phyloP scores from a whole-genome alignment of 1,140 invertebrate genomes.

The Sminthurinus signatus region DNA sequence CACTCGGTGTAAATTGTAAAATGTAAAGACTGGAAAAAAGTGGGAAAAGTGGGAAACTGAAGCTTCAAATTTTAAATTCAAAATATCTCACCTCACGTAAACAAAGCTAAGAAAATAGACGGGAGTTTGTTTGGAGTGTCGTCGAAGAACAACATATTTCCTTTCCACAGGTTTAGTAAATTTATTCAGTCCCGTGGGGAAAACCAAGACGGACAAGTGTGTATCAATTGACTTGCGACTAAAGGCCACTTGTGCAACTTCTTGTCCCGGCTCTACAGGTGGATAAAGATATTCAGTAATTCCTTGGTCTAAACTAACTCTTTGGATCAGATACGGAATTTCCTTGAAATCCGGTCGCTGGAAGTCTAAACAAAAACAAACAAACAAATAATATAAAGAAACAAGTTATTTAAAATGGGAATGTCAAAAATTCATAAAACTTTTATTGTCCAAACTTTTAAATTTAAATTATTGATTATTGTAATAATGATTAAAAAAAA shows the following conservation, averaged over 20 bases:
- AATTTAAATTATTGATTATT: too few species aligned
- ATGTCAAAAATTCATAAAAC: too few species aligned
- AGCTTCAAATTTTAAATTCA: too few species aligned
- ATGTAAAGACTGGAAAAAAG: too few species aligned
- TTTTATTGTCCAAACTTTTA: too few species aligned
- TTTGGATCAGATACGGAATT: conserved; percentile 6
- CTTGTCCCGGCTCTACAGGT: conserved; percentile 1
- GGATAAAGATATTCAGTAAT: background rate
- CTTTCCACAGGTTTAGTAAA: background rate
- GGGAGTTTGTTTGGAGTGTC: conserved; percentile 3
- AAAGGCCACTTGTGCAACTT: background rate
- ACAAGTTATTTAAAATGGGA: too few species aligned
- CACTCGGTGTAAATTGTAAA: too few species aligned
- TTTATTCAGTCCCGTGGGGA: background rate
- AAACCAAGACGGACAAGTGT: background rate
- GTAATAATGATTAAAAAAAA: too few species aligned
- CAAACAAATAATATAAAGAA: too few species aligned
- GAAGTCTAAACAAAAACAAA: background rate
- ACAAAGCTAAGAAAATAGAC: conserved; percentile 2
- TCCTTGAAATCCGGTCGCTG: conserved; percentile 6
- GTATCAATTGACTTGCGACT: background rate
- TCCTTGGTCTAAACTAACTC: background rate
- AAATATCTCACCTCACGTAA: background rate
- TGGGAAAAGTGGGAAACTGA: too few species aligned
- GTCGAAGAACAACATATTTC: background rate